A percentile compares a stretch with the other conserved stretches of the same genome.
Evolutionary conservation across 1,140 invertebrate genomes (phyloP).

Genomic region (Batillaria attramentaria): DNA sequence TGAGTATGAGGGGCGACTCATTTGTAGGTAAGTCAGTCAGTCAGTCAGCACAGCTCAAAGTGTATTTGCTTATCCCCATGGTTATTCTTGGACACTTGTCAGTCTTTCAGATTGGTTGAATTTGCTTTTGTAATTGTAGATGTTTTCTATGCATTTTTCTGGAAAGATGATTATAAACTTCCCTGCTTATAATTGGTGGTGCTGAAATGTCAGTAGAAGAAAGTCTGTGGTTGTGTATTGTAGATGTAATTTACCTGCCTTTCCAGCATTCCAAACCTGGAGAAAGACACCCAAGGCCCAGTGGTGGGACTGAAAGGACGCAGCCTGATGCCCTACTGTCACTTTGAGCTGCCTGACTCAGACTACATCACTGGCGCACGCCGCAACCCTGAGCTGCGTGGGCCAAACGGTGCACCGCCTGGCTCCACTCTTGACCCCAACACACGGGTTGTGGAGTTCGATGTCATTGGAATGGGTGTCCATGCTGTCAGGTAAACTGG

Average conservation of each 20-base stretch:
- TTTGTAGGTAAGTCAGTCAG: slow-evolving; percentile 67
- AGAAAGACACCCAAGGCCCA: slow-evolving; percentile 62
- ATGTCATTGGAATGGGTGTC: slow-evolving; percentile 64
- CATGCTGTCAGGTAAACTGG: slow-evolving; percentile 59
- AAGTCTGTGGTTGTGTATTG: background rate
- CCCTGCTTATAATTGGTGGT: no score
- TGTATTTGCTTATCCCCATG: no score
- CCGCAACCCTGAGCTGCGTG: slow-evolving; percentile 67
- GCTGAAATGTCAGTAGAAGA: background rate
- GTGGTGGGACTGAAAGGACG: slow-evolving; percentile 65
- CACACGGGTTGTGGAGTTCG: slow-evolving; percentile 71
- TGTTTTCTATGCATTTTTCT: no score
- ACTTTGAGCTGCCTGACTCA: slow-evolving; percentile 72
- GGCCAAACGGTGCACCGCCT: slow-evolving; percentile 65
- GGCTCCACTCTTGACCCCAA: slow-evolving; percentile 69
- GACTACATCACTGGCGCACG: slow-evolving; percentile 69
- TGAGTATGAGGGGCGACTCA: slow-evolving; percentile 69
- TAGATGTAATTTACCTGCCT: background rate
- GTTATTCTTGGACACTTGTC: no score
- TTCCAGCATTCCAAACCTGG: slow-evolving; percentile 67
- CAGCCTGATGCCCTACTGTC: slow-evolving; percentile 71
- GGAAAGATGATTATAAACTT: no score
- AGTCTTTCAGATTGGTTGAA: background rate
- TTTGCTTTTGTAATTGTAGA: background rate
- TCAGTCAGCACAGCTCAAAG: no score